phyloP scores from a whole-genome alignment of 2,797 vertebrate genomes.

The Myioborus miniatus region DNA sequence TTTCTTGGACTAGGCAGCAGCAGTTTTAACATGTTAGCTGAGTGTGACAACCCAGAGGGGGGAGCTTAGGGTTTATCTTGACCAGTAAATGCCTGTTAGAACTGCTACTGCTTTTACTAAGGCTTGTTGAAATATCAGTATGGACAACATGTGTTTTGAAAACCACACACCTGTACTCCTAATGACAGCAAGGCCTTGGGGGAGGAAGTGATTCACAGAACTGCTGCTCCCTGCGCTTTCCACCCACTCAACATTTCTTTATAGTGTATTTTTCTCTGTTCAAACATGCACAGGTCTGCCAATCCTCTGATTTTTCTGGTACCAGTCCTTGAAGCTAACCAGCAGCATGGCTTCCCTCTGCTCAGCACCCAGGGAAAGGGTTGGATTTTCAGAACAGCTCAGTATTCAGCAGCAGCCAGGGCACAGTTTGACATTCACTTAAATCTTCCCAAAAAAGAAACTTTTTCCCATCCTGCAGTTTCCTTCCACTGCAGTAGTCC shows the following conservation, averaged over 20 bases:
- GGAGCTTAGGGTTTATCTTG: slow-evolving; percentile 36
- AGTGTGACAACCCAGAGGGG: neutral
- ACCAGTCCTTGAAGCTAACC: neutral
- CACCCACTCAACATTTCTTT: slow-evolving; percentile 20
- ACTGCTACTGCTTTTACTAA: slow-evolving; percentile 4
- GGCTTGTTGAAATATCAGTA: neutral
- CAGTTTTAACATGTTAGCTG: slow-evolving; percentile 28
- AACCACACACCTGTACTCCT: slow-evolving; percentile 30
- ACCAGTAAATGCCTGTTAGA: slow-evolving; percentile 31
- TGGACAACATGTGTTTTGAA: slow-evolving; percentile 18
- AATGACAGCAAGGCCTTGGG: slow-evolving; percentile 15
- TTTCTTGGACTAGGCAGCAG: slow-evolving; percentile 28
- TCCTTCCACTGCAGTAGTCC: neutral
- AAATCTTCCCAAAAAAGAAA: neutral
- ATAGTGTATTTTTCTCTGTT: neutral
- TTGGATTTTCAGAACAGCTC: neutral
- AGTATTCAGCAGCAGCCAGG: neutral
- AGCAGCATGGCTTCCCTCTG: neutral
- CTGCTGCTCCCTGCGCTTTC: slow-evolving; percentile 14
- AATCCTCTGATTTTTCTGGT: neutral
- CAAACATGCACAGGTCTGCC: neutral
- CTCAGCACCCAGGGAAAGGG: neutral
- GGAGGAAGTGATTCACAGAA: slow-evolving; percentile 23
- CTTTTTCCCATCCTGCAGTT: neutral
- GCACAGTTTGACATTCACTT: neutral